Conservation (phyloP, 2,797 vertebrate genomes). For the Odontamblyopus lacepedii region DNA sequence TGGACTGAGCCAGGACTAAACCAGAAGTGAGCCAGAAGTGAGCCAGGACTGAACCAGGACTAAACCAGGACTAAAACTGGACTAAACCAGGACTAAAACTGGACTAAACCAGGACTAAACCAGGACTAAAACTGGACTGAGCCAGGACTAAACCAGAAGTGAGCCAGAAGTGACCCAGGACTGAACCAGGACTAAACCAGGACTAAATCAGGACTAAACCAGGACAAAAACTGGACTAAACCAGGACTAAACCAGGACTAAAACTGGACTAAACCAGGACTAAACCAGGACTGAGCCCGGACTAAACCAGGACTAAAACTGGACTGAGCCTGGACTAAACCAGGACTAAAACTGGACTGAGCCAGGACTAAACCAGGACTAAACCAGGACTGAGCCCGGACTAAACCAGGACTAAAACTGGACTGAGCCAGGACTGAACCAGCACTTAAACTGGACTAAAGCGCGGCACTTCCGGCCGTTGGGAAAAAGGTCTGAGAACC, state of each 20-base stretch:
- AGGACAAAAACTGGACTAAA: not conserved
- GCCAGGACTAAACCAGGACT: not conserved
- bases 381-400: not conserved
- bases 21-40: no score
- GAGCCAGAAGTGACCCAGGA: not conserved
- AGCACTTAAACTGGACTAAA: no score
- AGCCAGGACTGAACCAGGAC: no score
- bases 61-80: no score
- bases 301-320: not conserved
- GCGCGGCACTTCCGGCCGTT: no score
- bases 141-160: not conserved
- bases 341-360: no score
- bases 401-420: not conserved
- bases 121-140: not conserved
- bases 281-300: not conserved
- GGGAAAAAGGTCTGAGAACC: no score
- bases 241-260: not conserved
- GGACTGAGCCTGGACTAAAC: not conserved
- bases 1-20: not conserved
- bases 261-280: no score
- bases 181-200: not conserved
- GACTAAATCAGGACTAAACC: not conserved
- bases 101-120: not conserved
- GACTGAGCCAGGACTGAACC: no score
- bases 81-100: no score